Evolutionary conservation across 2,888 invertebrate genomes (phyloP).

Genomic region (Clepsis dumicolana): DNA sequence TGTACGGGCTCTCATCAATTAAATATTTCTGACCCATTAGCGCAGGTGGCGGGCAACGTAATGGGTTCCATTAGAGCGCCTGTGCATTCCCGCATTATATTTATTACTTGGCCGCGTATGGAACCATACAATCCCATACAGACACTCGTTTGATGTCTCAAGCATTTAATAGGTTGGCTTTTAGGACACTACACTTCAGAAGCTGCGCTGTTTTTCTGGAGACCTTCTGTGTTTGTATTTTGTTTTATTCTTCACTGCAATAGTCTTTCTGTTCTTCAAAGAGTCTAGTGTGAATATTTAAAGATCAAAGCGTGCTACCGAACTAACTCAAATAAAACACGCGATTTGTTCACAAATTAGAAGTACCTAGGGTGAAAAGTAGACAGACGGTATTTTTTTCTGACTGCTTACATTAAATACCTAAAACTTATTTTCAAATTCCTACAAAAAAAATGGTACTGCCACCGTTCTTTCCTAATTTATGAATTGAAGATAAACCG

Average conservation of each 20-base stretch:
- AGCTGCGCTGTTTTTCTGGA: not conserved
- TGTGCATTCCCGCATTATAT: slow-evolving; percentile 60
- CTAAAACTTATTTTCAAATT: no score
- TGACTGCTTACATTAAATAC: no score
- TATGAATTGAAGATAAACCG: slow-evolving; percentile 21
- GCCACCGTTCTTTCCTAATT: not conserved
- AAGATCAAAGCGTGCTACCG: no score
- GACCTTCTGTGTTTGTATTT: not conserved
- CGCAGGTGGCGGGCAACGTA: slow-evolving; percentile 79
- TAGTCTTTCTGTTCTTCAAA: no score
- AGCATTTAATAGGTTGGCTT: not conserved
- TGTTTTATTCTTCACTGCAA: not conserved
- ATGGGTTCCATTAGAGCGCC: slow-evolving; percentile 79
- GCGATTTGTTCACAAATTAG: no score
- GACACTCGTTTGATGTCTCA: slow-evolving; percentile 55
- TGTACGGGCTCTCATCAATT: slow-evolving; percentile 64
- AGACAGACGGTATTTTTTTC: no score
- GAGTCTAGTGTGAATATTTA: no score
- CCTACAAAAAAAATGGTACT: not conserved
- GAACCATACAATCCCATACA: slow-evolving; percentile 57
- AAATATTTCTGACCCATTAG: slow-evolving; percentile 84
- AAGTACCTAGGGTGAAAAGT: no score
- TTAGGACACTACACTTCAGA: not conserved
- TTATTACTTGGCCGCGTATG: slow-evolving; percentile 60
- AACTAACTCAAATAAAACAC: no score